Conservation (phyloP, 2,113 vertebrate species). For the Nicator chloris region DNA sequence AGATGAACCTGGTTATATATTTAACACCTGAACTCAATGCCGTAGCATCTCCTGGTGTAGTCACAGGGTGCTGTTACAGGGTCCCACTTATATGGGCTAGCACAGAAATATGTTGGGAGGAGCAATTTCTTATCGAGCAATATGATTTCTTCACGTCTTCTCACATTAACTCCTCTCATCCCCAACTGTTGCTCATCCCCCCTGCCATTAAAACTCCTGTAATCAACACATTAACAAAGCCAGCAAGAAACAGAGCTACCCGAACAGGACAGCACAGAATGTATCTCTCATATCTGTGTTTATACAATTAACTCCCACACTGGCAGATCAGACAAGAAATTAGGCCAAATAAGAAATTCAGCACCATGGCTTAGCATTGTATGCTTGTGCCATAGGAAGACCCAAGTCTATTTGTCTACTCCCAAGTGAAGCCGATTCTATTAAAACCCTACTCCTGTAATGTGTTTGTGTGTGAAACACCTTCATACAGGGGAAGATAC, state of each 20-base stretch:
- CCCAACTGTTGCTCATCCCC: background rate
- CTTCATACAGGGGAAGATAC: background rate
- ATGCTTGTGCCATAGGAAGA: background rate
- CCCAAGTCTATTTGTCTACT: background rate
- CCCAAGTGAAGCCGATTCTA: background rate
- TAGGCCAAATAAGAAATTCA: slow-evolving; percentile 37
- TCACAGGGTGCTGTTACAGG: background rate
- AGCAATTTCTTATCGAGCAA: background rate
- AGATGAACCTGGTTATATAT: background rate
- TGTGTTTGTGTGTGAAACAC: background rate
- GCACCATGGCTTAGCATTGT: background rate
- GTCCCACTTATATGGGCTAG: background rate
- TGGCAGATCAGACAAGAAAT: slow-evolving; percentile 33
- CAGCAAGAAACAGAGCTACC: background rate
- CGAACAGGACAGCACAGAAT: background rate
- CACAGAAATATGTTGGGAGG: background rate
- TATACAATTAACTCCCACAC: slow-evolving; percentile 29
- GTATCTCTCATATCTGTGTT: background rate
- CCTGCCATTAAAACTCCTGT: background rate
- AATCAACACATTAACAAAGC: background rate
- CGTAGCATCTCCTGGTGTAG: background rate
- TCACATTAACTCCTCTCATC: background rate
- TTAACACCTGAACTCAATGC: background rate
- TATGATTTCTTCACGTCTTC: background rate
- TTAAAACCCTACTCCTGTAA: background rate